Percentiles rank a stretch among this genome's conserved stretches.
Evolutionary conservation across 2,113 vertebrate genomes (phyloP).

Genomic region (Takifugu bimaculatus): DNA sequence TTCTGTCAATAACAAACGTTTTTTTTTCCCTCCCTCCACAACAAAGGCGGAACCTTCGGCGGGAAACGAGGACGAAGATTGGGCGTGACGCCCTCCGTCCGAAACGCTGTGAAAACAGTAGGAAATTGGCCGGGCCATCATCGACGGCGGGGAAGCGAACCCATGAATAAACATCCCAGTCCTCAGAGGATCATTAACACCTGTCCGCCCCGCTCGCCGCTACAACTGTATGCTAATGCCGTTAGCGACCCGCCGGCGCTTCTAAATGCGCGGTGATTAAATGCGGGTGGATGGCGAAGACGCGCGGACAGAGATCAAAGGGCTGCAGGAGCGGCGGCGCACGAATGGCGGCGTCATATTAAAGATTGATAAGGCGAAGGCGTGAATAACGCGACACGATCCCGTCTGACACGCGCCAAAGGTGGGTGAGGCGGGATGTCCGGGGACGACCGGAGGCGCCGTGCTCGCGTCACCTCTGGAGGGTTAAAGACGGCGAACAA

Average conservation of each 20-base stretch:
- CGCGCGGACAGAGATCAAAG: conserved; percentile 24
- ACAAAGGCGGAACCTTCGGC: conserved; percentile 7
- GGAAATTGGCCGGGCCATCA: conserved; percentile 37
- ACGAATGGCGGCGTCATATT: conserved; percentile 35
- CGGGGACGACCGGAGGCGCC: too few species aligned
- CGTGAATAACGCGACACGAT: conserved; percentile 44
- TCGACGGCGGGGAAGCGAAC: conserved; percentile 36
- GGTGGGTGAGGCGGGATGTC: too few species aligned
- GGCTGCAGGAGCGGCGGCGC: conserved; percentile 27
- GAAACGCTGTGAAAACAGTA: conserved; percentile 26
- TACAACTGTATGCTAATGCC: conserved; percentile 59
- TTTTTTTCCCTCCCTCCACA: conserved; percentile 10
- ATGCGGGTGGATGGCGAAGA: conserved; percentile 40
- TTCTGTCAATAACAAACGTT: conserved; percentile 18
- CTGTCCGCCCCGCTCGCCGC: conserved; percentile 47
- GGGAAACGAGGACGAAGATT: conserved; percentile 47
- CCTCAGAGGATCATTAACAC: conserved; percentile 65
- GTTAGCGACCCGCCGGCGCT: conserved; percentile 38
- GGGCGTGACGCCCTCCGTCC: conserved; percentile 47
- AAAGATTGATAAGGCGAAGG: conserved; percentile 54
- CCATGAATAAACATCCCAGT: conserved; percentile 63
- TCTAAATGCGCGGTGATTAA: conserved; percentile 58
- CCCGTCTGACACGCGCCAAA: too few species aligned
- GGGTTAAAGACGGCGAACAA: too few species aligned
- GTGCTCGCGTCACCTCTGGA: too few species aligned